Evolutionary conservation across 2,113 vertebrate species (phyloP).

Genomic region (Tyto alba): DNA sequence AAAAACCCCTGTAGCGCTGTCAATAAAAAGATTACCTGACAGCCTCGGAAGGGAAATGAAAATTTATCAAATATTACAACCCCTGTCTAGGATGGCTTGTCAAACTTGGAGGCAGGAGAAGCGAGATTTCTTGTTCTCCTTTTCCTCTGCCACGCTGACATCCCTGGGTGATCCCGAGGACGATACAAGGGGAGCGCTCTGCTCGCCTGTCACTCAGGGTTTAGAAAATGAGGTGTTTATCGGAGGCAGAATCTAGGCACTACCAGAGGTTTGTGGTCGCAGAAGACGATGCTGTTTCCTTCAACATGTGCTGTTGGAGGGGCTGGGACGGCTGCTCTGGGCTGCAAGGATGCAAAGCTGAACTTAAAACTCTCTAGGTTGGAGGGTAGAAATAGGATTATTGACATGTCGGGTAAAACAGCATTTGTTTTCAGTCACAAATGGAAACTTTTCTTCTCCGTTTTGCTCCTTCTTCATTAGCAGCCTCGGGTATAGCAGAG

Average conservation of each 20-base stretch:
- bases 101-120: slow-evolving; percentile 57
- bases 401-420: not conserved
- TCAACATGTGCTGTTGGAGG: not conserved
- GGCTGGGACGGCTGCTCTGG: not conserved
- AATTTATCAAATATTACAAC: slow-evolving; percentile 58
- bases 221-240: slow-evolving; percentile 3
- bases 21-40: slow-evolving; percentile 79
- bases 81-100: slow-evolving; percentile 63
- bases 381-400: not conserved
- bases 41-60: slow-evolving; percentile 61
- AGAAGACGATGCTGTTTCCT: not conserved
- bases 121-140: not conserved
- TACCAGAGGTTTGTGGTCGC: rapidly evolving
- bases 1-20: slow-evolving; percentile 54
- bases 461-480: rapidly evolving
- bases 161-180: slow-evolving; percentile 17
- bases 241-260: not conserved
- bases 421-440: not conserved
- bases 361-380: not conserved
- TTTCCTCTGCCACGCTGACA: not conserved
- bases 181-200: not conserved
- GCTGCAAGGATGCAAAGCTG: not conserved
- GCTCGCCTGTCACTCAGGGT: not conserved
- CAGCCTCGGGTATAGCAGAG: not conserved
- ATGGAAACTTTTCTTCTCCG: not conserved